A percentile compares a stretch with the other conserved stretches of the same genome.
Conservation (phyloP, 2,888 invertebrate genomes). For the Magallana nippona region DNA sequence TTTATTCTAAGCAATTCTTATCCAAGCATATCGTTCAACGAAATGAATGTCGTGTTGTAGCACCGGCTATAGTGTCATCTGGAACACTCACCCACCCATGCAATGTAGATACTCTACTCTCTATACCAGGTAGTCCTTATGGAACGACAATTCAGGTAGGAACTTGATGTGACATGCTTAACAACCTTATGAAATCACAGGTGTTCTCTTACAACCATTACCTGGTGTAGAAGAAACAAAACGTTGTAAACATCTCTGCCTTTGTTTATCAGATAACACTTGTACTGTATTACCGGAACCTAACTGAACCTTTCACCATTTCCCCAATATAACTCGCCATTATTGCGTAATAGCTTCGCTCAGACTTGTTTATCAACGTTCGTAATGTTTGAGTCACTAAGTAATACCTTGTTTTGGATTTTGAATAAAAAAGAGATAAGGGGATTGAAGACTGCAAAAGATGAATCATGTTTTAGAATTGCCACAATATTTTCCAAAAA, state of each 20-base stretch:
- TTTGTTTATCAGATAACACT: not conserved
- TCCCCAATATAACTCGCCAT: not conserved
- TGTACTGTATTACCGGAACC: not conserved
- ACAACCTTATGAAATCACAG: too few relatives aligned
- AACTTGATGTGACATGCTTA: not conserved
- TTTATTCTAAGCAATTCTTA: not conserved
- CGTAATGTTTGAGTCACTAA: not conserved
- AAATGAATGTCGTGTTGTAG: not conserved
- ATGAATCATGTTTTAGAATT: too few relatives aligned
- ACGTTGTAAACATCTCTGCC: not conserved
- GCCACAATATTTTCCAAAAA: too few relatives aligned
- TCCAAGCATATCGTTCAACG: not conserved
- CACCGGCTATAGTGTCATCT: not conserved
- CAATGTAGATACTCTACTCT: conserved; percentile 28
- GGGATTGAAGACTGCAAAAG: too few relatives aligned
- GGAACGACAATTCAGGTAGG: conserved; percentile 25
- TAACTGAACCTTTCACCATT: not conserved
- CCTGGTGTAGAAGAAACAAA: not conserved
- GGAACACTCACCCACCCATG: conserved; percentile 36
- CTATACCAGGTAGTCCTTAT: conserved; percentile 21
- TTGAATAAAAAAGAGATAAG: too few relatives aligned
- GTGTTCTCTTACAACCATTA: not conserved
- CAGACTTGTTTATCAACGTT: not conserved
- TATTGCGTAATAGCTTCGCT: not conserved
- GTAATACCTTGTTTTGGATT: not conserved